Evolutionary conservation across 2,113 vertebrate genomes (phyloP).

Genomic region (Lophochroa leadbeateri): DNA sequence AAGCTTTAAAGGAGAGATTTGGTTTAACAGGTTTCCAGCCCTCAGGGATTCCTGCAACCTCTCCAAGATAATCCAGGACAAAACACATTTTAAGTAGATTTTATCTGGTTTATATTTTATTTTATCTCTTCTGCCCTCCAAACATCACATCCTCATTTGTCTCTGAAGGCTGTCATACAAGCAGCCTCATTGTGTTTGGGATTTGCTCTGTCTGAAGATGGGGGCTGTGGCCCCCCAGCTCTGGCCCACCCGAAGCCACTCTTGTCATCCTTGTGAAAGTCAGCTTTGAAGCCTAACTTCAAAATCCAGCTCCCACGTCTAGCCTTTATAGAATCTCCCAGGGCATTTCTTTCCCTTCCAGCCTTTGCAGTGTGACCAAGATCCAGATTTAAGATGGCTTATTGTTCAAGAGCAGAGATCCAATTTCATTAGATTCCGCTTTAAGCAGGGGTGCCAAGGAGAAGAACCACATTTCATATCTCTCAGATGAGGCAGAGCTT

Average conservation of each 20-base stretch:
- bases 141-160: neutral
- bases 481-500: neutral
- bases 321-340: neutral
- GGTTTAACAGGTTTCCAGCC: neutral
- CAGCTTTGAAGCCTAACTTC: neutral
- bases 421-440: neutral
- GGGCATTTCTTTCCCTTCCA: neutral
- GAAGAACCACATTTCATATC: neutral
- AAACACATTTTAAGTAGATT: neutral
- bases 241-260: neutral
- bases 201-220: neutral
- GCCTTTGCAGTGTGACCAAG: neutral
- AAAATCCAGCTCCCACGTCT: neutral
- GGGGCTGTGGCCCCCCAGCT: neutral
- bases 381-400: neutral
- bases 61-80: neutral
- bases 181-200: neutral
- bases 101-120: neutral
- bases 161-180: neutral
- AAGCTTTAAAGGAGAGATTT: neutral
- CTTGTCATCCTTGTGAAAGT: neutral
- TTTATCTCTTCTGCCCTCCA: neutral
- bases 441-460: neutral
- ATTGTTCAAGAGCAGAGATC: neutral
- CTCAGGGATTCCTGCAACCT: neutral